Evolutionary conservation across 2,797 vertebrate genomes (phyloP).

Genomic region (Lophura swinhoii): DNA sequence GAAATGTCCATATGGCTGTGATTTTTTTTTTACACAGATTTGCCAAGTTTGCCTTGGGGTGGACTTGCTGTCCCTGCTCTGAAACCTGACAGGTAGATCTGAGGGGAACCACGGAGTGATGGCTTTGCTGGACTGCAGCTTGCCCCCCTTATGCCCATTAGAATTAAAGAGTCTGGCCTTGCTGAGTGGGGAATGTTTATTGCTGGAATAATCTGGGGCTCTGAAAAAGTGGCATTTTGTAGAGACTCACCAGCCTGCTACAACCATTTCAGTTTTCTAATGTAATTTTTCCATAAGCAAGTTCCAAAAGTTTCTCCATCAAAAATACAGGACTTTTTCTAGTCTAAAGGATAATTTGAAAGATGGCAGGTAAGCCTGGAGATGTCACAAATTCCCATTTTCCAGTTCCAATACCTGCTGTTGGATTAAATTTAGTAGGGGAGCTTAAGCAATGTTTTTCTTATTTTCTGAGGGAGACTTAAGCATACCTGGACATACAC

Average conservation of each 20-base stretch:
- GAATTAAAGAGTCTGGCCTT: neutral
- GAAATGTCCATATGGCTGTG: rapidly evolving
- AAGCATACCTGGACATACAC: neutral
- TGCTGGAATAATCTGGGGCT: neutral
- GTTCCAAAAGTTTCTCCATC: neutral
- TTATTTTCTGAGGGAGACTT: neutral
- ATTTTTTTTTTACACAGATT: neutral
- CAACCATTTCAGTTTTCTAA: neutral
- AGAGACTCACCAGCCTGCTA: neutral
- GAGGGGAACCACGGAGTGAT: neutral
- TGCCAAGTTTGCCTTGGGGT: neutral
- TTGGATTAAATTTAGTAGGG: neutral
- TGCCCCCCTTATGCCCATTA: neutral
- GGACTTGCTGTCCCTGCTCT: neutral
- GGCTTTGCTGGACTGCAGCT: neutral
- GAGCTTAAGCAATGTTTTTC: neutral
- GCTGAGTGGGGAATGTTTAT: neutral
- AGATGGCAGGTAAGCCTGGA: neutral
- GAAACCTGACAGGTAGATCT: neutral
- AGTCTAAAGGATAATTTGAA: neutral
- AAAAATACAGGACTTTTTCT: neutral
- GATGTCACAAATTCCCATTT: neutral
- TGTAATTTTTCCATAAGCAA: neutral
- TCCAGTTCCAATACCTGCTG: neutral
- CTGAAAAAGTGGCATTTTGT: neutral